Percentiles rank a stretch among this genome's conserved stretches.
Evolutionary conservation across 2,888 invertebrate genomes (phyloP).

Genomic region (Zonitis immaculata): DNA sequence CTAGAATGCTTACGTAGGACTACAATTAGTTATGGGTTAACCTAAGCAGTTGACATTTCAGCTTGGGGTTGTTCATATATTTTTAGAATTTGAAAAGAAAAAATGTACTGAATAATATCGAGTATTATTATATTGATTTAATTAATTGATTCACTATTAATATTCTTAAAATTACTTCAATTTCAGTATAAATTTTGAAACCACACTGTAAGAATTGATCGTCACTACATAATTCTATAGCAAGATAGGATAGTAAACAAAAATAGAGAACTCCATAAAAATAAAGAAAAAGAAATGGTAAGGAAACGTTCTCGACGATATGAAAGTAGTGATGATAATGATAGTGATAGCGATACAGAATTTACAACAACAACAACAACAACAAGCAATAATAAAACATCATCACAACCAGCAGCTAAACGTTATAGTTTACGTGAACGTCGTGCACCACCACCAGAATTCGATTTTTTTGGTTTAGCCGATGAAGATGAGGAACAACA

Average conservation of each 20-base stretch:
- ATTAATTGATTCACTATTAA: no score
- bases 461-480: conserved; percentile 53
- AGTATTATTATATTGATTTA: no score
- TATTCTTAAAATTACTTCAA: background rate
- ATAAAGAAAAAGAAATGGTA: conserved; percentile 34
- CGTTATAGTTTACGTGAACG: conserved; percentile 38
- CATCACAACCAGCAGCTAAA: conserved; percentile 29
- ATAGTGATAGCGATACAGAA: conserved; percentile 44
- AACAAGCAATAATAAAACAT: conserved; percentile 9
- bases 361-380: conserved; percentile 10
- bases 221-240: background rate
- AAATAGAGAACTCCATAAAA: background rate
- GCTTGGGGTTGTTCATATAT: background rate
- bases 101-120: background rate
- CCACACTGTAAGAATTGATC: background rate
- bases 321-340: conserved; percentile 29
- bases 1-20: no score
- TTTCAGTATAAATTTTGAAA: background rate
- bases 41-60: background rate
- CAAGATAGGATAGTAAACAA: background rate
- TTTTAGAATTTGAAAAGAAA: background rate
- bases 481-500: conserved; percentile 48
- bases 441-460: conserved; percentile 38
- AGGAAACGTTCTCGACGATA: conserved; percentile 32
- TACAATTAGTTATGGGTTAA: background rate